These are phyloP conservation scores for Monopterus albus DNA, from an alignment of 2,113 vertebrate genomes.

Conservation along the genomic window DNA sequence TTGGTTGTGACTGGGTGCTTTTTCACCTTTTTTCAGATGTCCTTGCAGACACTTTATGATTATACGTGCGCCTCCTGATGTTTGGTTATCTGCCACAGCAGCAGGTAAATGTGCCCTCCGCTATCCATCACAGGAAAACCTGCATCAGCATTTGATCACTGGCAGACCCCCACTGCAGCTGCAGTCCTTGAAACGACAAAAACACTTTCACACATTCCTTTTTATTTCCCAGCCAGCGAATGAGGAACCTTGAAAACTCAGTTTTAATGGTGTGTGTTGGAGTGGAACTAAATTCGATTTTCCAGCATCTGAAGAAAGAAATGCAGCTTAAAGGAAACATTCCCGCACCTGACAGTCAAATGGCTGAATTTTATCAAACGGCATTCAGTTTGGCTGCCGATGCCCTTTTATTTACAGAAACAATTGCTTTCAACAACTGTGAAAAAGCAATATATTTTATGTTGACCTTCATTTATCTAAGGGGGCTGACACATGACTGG, in stretches of 20 bases:
- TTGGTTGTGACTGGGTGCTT: no score
- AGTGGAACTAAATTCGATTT: slow-evolving; percentile 43
- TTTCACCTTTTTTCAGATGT: no score
- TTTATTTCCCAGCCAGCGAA: slow-evolving; percentile 13
- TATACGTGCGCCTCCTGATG: not conserved
- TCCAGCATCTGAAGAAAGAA: slow-evolving; percentile 23
- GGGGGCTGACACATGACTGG: no score
- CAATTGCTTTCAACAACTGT: no score
- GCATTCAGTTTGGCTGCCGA: not conserved
- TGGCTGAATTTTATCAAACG: not conserved
- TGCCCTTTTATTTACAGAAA: not conserved
- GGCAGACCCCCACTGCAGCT: not conserved
- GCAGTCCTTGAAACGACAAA: slow-evolving; percentile 9
- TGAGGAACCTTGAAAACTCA: slow-evolving; percentile 13
- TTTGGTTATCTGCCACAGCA: not conserved
- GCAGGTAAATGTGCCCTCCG: not conserved
- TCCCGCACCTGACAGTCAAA: not conserved
- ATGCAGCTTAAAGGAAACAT: slow-evolving; percentile 22
- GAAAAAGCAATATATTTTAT: no score
- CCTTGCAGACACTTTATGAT: not conserved
- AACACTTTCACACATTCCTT: slow-evolving; percentile 8
- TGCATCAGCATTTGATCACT: not conserved
- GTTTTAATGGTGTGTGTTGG: slow-evolving; percentile 2
- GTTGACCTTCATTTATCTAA: no score
- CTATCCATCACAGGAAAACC: not conserved